Percentiles rank a stretch among this genome's conserved stretches.
Evolutionary conservation across 2,113 vertebrate species (phyloP).

Genomic region (Tichodroma muraria): DNA sequence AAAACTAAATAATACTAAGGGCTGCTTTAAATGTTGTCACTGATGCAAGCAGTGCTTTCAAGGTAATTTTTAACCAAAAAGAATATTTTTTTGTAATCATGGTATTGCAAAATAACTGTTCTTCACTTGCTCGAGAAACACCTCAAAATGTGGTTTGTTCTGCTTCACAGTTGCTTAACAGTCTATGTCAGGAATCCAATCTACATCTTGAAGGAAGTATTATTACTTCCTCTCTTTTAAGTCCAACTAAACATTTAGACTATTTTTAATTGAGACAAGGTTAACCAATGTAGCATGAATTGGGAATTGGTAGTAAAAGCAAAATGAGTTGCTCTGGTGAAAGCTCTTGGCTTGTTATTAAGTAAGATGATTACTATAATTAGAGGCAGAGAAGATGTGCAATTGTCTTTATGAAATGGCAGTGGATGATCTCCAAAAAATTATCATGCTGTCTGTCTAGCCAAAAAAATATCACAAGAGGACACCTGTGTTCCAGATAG

Average conservation of each 20-base stretch:
- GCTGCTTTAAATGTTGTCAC: background rate
- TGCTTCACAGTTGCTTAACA: background rate
- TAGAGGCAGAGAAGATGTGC: background rate
- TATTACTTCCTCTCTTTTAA: background rate
- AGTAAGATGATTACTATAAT: conserved; percentile 34
- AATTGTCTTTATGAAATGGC: conserved; percentile 14
- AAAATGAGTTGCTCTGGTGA: background rate
- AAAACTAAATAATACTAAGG: background rate
- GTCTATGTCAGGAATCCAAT: background rate
- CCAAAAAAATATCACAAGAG: background rate
- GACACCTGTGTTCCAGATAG: conserved; percentile 15
- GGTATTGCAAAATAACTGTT: background rate
- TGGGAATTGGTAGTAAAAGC: background rate
- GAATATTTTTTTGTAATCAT: background rate
- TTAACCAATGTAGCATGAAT: background rate
- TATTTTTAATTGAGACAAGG: background rate
- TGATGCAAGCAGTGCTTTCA: background rate
- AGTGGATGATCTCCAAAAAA: conserved; percentile 6
- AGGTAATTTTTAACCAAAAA: background rate
- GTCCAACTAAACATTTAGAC: background rate
- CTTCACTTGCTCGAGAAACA: background rate
- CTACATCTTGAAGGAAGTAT: background rate
- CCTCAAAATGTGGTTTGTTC: background rate
- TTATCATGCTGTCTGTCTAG: background rate
- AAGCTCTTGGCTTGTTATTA: background rate